Percentiles rank a stretch among this genome's conserved stretches.
Evolutionary conservation across 2,888 invertebrate species (phyloP).

Genomic region (Archips xylosteana): DNA sequence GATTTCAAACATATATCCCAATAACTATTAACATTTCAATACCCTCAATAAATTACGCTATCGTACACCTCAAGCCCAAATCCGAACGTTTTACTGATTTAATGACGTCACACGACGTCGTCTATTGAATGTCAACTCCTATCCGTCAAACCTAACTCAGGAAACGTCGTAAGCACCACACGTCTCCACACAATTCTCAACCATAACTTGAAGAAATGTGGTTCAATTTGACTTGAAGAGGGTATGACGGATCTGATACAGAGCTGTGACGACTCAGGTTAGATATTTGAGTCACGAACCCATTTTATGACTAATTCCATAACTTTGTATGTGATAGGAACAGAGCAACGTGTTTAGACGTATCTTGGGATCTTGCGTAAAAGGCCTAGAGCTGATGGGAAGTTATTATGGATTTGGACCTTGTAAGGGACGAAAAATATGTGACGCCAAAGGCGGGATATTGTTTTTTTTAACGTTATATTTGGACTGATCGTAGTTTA

Average conservation of each 20-base stretch:
- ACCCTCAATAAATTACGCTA: slow-evolving; percentile 46
- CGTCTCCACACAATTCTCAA: slow-evolving; percentile 39
- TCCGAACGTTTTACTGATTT: slow-evolving; percentile 82
- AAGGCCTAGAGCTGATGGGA: slow-evolving; percentile 73
- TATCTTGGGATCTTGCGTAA: slow-evolving; percentile 68
- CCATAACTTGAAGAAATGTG: rapidly evolving
- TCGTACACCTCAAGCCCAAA: slow-evolving; percentile 74
- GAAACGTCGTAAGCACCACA: background rate
- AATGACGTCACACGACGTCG: slow-evolving; percentile 83
- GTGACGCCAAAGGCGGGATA: background rate
- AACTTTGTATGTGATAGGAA: slow-evolving; percentile 85
- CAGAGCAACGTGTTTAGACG: slow-evolving; percentile 73
- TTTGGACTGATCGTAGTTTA: no score
- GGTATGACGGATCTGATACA: slow-evolving; percentile 43
- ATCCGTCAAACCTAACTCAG: slow-evolving; percentile 47
- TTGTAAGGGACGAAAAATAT: slow-evolving; percentile 12
- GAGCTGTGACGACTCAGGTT: slow-evolving; percentile 64
- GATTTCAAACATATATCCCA: background rate
- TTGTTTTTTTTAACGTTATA: background rate
- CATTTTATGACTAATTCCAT: slow-evolving; percentile 86
- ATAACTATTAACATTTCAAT: slow-evolving; percentile 30
- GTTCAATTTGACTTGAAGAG: slow-evolving; percentile 48
- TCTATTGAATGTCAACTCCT: slow-evolving; percentile 84
- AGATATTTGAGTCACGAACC: slow-evolving; percentile 85
- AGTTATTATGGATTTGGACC: slow-evolving; percentile 52